A percentile compares a stretch with the other conserved stretches of the same genome.
Conservation (phyloP, 2,888 invertebrate genomes). For the Ophraella communa region DNA sequence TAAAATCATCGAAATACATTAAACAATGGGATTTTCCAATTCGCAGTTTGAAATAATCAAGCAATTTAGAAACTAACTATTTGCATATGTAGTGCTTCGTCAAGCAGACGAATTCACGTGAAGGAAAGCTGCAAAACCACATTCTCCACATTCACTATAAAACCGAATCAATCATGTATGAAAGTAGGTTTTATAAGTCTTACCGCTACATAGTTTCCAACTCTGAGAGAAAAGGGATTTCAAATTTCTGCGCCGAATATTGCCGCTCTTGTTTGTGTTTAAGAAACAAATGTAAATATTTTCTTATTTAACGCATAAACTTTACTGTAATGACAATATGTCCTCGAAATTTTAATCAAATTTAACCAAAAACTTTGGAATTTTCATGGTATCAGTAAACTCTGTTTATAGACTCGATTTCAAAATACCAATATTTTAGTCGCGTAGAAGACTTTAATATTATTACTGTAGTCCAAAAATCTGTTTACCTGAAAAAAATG, state of each 20-base stretch:
- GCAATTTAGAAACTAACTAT: slow-evolving; percentile 29
- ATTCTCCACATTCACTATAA: slow-evolving; percentile 37
- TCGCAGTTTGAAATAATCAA: slow-evolving; percentile 26
- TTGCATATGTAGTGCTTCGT: slow-evolving; percentile 27
- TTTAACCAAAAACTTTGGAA: too few species aligned
- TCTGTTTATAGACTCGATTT: too few species aligned
- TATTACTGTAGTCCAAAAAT: too few species aligned
- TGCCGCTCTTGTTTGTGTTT: slow-evolving; percentile 12
- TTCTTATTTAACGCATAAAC: not conserved
- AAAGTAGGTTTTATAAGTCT: slow-evolving; percentile 39
- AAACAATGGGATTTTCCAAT: slow-evolving; percentile 1
- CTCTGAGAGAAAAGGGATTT: slow-evolving; percentile 36
- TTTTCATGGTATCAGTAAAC: too few species aligned
- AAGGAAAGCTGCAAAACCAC: slow-evolving; percentile 31
- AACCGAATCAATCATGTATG: slow-evolving; percentile 43
- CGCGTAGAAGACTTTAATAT: too few species aligned
- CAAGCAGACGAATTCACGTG: slow-evolving; percentile 31
- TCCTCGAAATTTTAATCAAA: too few species aligned
- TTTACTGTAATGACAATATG: too few species aligned
- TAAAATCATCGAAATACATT: not conserved
- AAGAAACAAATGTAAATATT: slow-evolving; percentile 1
- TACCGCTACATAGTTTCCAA: slow-evolving; percentile 39
- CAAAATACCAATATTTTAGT: too few species aligned
- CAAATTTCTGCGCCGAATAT: slow-evolving; percentile 21
- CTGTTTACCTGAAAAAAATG: too few species aligned